Base-by-base conservation (phyloP, 2,797 vertebrate species). In the Syndactyla subalaris region DNA sequence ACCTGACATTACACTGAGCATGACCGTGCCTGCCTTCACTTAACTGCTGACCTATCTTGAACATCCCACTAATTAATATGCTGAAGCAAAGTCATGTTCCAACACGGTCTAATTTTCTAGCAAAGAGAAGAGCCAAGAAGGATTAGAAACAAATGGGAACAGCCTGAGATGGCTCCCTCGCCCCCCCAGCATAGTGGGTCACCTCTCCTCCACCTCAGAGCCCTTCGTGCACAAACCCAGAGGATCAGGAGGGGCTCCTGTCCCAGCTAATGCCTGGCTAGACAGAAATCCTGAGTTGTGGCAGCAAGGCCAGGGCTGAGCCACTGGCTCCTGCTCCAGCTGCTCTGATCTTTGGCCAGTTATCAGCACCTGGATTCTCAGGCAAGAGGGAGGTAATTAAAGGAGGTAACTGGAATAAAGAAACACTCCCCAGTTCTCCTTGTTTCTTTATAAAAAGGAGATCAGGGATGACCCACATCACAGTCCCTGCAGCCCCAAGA, bases 31-130 rank as follows among this genome's bases (percentile, higher is more conserved):
- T 95, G 96, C 14, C 94, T 80, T 2, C 65, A 7, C 93, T 85
- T 95, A 93, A 93, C 90, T 95, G 94, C 95, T 94, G 93, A 96
- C 93, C 94, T 92, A 86, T 95, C 95, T 89, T 81, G 63, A 94
- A 94, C 89, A 94, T 78, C 88, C 92, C 14, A 38, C 41, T 94
- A 96, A 95, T 96, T 95, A 94, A 95, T 41, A 80, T 1, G 38
- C 89, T 48, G 70, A 67, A 88, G 86, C 78, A 32, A 79, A 93
- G 86, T 96, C 95, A 3, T 93, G 94, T 96, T 87, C 93, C 84
- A 95, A 95, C 96, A 94, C 0, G 5, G 90, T 22, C 94, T 87
- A 34, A 67, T 96, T 89, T 87, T 85, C 93, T 43, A 76, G 41
- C 1, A 36, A 78, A 73, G 79, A 51, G 62, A 65, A 93, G 73